A percentile compares a stretch with the other conserved stretches of the same genome.
These are phyloP conservation scores for Frieseomelitta varia DNA, from an alignment of 1,140 invertebrate genomes.

Conservation along the genomic window DNA sequence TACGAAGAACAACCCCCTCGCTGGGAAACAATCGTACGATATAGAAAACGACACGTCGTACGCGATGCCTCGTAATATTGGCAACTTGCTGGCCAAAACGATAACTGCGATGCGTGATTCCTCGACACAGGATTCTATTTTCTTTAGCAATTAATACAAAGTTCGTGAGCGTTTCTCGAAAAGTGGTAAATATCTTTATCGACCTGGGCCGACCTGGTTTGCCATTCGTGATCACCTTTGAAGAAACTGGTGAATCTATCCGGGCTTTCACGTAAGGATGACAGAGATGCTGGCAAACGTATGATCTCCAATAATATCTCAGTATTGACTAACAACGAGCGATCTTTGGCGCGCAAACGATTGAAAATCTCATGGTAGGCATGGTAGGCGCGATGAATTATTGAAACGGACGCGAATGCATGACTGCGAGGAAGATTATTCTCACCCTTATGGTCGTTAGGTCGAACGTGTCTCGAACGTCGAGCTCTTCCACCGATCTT, in stretches of 20 bases:
- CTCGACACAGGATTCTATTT: too few relatives aligned
- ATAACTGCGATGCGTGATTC: constrained; percentile 21
- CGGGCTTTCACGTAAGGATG: neutral
- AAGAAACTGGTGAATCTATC: neutral
- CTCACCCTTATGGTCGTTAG: neutral
- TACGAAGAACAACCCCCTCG: constrained; percentile 7
- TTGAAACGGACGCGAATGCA: neutral
- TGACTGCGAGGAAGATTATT: neutral
- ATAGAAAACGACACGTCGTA: neutral
- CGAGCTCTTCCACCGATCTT: neutral
- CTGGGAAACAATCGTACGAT: neutral
- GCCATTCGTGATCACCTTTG: neutral
- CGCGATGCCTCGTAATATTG: constrained; percentile 22
- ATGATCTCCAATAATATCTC: neutral
- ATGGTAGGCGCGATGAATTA: neutral
- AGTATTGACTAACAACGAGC: neutral
- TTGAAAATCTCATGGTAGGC: neutral
- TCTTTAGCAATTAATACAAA: too few relatives aligned
- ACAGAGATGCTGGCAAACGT: neutral
- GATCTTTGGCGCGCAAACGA: constrained; percentile 22
- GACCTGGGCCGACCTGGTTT: too few relatives aligned
- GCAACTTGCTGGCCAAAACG: constrained; percentile 49
- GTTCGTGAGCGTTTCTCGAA: neutral
- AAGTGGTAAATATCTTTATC: constrained; percentile 10
- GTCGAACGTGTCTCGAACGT: neutral